These are phyloP conservation scores for Otus sunia DNA, from an alignment of 2,113 vertebrate species.

Conservation along the genomic window DNA sequence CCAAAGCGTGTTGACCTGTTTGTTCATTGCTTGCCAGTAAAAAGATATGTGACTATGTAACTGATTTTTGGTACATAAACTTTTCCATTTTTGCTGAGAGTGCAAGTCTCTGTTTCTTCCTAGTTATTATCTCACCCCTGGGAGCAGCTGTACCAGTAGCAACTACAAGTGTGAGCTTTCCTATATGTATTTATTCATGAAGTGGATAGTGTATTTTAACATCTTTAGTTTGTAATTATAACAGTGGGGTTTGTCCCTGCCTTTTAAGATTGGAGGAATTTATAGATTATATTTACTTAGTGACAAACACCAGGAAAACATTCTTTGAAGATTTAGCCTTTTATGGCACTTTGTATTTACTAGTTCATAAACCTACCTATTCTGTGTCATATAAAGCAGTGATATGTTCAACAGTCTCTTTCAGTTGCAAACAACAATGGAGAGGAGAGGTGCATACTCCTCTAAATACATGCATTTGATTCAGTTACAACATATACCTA, in stretches of 20 bases:
- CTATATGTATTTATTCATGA: conserved; percentile 27
- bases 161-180: neutral
- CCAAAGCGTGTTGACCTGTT: conserved; percentile 1
- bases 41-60: neutral
- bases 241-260: neutral
- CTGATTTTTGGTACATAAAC: neutral
- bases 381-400: neutral
- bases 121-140: neutral
- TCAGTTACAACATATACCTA: neutral
- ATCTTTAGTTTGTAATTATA: conserved; percentile 10
- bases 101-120: neutral
- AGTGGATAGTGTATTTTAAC: neutral
- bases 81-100: conserved; percentile 43
- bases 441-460: neutral
- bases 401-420: neutral
- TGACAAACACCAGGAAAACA: neutral
- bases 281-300: neutral
- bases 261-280: neutral
- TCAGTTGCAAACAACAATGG: neutral
- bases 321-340: neutral
- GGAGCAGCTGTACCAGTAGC: neutral
- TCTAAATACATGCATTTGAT: neutral
- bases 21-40: neutral
- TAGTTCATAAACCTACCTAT: neutral
- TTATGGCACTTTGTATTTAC: neutral